Percentiles rank a stretch among this genome's conserved stretches.
phyloP scores from a whole-genome alignment of 2,113 vertebrate genomes.

The Semicossyphus pulcher region DNA sequence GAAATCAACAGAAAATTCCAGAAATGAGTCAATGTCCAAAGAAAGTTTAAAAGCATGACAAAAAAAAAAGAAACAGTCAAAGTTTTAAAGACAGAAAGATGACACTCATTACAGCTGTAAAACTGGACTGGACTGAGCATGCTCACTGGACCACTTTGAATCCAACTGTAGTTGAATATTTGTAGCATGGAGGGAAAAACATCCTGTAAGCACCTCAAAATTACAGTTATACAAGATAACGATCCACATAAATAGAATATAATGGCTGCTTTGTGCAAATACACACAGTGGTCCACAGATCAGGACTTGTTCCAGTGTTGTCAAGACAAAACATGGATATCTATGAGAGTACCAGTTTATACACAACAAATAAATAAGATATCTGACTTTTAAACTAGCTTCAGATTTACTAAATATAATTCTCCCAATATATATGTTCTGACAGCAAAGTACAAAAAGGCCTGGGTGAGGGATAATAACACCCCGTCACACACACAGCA shows the following conservation, averaged over 20 bases:
- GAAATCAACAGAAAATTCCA: conserved; percentile 13
- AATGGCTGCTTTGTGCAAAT: conserved; percentile 52
- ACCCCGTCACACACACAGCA: conserved; percentile 25
- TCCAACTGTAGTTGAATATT: conserved; percentile 3
- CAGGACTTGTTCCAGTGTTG: conserved; percentile 57
- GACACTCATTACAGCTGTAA: conserved; percentile 23
- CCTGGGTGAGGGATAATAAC: conserved; percentile 11
- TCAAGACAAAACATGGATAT: conserved; percentile 50
- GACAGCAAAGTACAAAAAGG: conserved; percentile 55
- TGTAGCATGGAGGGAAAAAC: conserved; percentile 19
- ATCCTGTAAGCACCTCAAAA: conserved; percentile 33
- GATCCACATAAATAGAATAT: conserved; percentile 37
- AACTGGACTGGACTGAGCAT: conserved; percentile 47
- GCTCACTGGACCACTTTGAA: conserved; percentile 55
- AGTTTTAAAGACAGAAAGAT: conserved; percentile 25
- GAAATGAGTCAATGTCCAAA: conserved; percentile 11
- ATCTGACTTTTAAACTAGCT: conserved; percentile 26
- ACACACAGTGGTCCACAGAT: conserved; percentile 43
- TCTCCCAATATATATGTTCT: conserved; percentile 27
- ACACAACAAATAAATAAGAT: conserved; percentile 73
- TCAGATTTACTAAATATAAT: conserved; percentile 38
- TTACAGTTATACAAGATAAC: conserved; percentile 40
- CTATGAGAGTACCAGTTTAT: conserved; percentile 16
- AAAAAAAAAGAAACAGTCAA: not conserved
- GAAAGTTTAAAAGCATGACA: conserved; percentile 11